Evolutionary conservation across 2,797 vertebrate genomes (phyloP).

Genomic region (Aulostomus chinensis): DNA sequence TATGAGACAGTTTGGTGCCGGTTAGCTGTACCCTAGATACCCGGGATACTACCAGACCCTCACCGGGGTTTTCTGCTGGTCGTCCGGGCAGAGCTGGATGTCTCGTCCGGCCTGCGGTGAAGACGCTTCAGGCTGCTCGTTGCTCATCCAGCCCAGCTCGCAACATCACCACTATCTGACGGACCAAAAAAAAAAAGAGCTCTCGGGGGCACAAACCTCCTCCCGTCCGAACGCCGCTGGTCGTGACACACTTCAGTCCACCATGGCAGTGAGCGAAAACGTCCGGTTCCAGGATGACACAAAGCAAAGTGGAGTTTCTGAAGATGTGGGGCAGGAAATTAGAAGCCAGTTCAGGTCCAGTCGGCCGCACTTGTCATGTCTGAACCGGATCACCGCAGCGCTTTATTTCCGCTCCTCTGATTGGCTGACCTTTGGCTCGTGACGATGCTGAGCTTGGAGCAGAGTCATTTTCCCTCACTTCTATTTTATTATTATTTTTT

Average conservation of each 20-base stretch:
- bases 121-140: conserved; percentile 56
- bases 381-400: conserved; percentile 76
- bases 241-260: conserved; percentile 23
- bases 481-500: neutral
- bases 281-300: neutral
- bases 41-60: conserved; percentile 18
- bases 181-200: conserved; percentile 17
- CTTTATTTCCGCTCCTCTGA: conserved; percentile 67
- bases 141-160: conserved; percentile 41
- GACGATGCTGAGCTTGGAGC: conserved; percentile 39
- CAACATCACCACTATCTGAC: conserved; percentile 31
- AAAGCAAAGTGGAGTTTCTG: neutral
- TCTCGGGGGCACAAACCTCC: conserved; percentile 1
- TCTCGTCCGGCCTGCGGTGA: conserved; percentile 59
- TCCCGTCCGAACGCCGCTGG: neutral
- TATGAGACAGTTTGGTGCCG: conserved; percentile 15
- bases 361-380: conserved; percentile 74
- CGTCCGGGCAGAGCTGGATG: conserved; percentile 28
- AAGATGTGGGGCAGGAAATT: neutral
- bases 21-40: conserved; percentile 4
- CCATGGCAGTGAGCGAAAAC: conserved; percentile 14
- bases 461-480: neutral
- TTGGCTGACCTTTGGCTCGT: conserved; percentile 74
- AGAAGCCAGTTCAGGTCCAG: conserved; percentile 24
- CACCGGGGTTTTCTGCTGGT: conserved; percentile 5